These are phyloP conservation scores for Boloria selene DNA, from an alignment of 2,888 invertebrate genomes.

Conservation along the genomic window DNA sequence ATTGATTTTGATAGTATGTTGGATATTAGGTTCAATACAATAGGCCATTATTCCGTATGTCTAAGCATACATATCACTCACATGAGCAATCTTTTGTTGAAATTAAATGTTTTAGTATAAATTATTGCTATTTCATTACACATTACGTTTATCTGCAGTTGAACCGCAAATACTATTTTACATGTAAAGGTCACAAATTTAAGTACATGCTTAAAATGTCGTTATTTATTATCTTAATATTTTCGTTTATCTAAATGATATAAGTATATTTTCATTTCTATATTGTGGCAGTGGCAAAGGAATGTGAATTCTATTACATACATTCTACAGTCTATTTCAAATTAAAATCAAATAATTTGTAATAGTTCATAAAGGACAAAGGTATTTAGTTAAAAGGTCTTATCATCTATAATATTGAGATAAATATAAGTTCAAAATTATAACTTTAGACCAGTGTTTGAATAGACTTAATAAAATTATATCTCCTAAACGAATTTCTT, in stretches of 20 bases:
- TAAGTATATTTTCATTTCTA: slow-evolving; percentile 20
- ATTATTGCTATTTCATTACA: slow-evolving; percentile 46
- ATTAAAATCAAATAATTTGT: slow-evolving; percentile 19
- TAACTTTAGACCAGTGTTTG: slow-evolving; percentile 42
- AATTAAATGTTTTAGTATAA: slow-evolving; percentile 39
- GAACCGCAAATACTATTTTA: slow-evolving; percentile 33
- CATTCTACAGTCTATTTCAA: slow-evolving; percentile 29
- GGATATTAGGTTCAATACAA: neutral
- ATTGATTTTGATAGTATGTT: slow-evolving; percentile 8
- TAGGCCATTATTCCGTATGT: slow-evolving; percentile 37
- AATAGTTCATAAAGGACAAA: too few species aligned
- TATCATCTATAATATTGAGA: slow-evolving; percentile 22
- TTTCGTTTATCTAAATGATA: slow-evolving; percentile 7
- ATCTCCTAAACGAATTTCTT: slow-evolving; percentile 73
- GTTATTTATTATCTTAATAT: slow-evolving; percentile 15
- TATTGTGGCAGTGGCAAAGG: slow-evolving; percentile 39
- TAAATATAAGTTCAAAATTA: slow-evolving; percentile 27
- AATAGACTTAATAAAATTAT: slow-evolving; percentile 62
- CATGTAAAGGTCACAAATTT: slow-evolving; percentile 3
- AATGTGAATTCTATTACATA: slow-evolving; percentile 28
- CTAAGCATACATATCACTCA: slow-evolving; percentile 43
- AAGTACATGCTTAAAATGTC: neutral
- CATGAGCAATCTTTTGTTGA: slow-evolving; percentile 46
- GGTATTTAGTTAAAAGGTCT: slow-evolving; percentile 1
- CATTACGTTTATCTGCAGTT: slow-evolving; percentile 22